Conservation (phyloP, 2,888 invertebrate species). For the Hipparchia semele region DNA sequence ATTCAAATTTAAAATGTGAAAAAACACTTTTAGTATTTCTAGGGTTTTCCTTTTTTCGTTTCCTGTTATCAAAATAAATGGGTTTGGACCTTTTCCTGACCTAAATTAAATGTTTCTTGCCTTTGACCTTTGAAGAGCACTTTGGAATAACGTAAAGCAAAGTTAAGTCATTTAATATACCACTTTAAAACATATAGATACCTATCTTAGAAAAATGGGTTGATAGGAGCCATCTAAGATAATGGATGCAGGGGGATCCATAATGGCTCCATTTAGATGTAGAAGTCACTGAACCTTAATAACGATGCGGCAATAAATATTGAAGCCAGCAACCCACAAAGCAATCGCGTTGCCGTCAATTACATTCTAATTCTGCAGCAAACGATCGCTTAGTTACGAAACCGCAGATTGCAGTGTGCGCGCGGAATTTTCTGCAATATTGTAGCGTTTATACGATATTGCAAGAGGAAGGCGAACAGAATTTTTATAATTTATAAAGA, state of each 20-base stretch:
- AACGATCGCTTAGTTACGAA: slow-evolving; percentile 36
- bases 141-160: not conserved
- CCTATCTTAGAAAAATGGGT: not conserved
- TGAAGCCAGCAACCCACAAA: slow-evolving; percentile 18
- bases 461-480: slow-evolving; percentile 6
- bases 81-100: too few species aligned
- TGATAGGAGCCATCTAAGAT: too few species aligned
- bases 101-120: too few species aligned
- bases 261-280: not conserved
- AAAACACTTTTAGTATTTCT: too few species aligned
- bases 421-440: slow-evolving; percentile 25
- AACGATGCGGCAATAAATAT: slow-evolving; percentile 6
- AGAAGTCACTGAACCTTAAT: not conserved
- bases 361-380: slow-evolving; percentile 34
- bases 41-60: too few species aligned
- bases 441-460: slow-evolving; percentile 15
- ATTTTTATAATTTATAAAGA: not conserved
- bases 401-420: slow-evolving; percentile 33
- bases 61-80: too few species aligned
- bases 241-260: not conserved
- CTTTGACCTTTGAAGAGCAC: not conserved
- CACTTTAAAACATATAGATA: not conserved
- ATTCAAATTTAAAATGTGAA: too few species aligned
- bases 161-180: not conserved
- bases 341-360: slow-evolving; percentile 31